These are phyloP conservation scores for Fabriciana adippe DNA, from an alignment of 2,888 invertebrate species.

Conservation along the genomic window DNA sequence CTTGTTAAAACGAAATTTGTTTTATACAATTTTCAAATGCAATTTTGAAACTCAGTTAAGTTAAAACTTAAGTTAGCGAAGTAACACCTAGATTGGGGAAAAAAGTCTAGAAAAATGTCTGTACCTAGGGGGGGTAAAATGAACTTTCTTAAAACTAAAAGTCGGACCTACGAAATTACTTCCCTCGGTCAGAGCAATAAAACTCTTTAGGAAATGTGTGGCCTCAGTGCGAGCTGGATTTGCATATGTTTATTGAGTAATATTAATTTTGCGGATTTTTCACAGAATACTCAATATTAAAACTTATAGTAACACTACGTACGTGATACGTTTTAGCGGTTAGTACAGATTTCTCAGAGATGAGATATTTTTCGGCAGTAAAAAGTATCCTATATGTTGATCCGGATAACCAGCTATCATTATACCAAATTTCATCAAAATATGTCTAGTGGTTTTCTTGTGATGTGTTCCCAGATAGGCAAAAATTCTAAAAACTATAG, in stretches of 20 bases:
- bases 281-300: too few species aligned
- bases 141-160: conserved; percentile 81
- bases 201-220: conserved; percentile 70
- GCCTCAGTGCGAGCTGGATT: conserved; percentile 34
- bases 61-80: conserved; percentile 44
- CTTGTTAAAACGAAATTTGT: conserved; percentile 40
- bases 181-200: conserved; percentile 79
- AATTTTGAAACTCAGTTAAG: conserved; percentile 42
- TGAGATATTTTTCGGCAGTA: too few species aligned
- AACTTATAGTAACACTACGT: too few species aligned
- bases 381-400: too few species aligned
- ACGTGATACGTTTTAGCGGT: too few species aligned
- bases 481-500: too few species aligned
- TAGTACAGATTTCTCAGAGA: too few species aligned
- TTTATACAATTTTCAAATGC: conserved; percentile 40
- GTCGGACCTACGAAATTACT: conserved; percentile 82
- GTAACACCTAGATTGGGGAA: conserved; percentile 52
- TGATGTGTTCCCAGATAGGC: too few species aligned
- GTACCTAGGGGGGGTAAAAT: conserved; percentile 62
- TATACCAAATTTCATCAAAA: too few species aligned
- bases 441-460: too few species aligned
- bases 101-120: conserved; percentile 68
- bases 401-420: too few species aligned
- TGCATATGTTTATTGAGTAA: conserved; percentile 8
- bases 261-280: too few species aligned